Evolutionary conservation across 2,888 invertebrate species (phyloP).

Genomic region (Sarcophaga subvicina): DNA sequence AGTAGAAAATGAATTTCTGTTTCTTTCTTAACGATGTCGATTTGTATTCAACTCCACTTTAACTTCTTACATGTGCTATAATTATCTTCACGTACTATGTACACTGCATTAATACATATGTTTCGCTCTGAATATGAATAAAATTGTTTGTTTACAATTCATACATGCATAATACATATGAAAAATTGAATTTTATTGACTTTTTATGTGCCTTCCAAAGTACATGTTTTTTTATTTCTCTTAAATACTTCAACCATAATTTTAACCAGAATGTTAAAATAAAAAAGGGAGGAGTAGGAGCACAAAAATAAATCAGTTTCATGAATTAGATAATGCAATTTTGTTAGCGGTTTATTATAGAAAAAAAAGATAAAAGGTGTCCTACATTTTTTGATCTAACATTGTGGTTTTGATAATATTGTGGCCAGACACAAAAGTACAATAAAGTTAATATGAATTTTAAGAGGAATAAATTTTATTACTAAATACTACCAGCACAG

Average conservation of each 20-base stretch:
- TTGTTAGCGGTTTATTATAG: slow-evolving; percentile 5
- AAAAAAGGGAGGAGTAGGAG: neutral
- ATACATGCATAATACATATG: neutral
- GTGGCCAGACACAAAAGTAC: neutral
- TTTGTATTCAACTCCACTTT: neutral
- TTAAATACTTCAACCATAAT: slow-evolving; percentile 35
- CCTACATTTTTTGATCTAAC: slow-evolving; percentile 18
- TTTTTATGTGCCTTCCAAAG: neutral
- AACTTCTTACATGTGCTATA: neutral
- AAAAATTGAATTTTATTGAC: neutral
- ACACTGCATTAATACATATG: neutral
- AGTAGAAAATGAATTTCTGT: no score
- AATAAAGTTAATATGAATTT: neutral
- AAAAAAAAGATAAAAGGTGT: neutral
- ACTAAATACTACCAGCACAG: no score
- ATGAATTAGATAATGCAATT: slow-evolving; percentile 33
- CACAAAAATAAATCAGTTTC: slow-evolving; percentile 7
- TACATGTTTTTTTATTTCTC: neutral
- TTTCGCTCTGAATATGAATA: neutral
- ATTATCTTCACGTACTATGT: neutral
- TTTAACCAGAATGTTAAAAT: neutral
- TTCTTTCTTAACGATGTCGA: neutral
- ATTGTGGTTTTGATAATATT: slow-evolving; percentile 13
- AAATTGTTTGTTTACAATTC: neutral
- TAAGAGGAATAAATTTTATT: neutral